Evolutionary conservation across 2,113 vertebrate genomes (phyloP).

Genomic region (Myodes glareolus): DNA sequence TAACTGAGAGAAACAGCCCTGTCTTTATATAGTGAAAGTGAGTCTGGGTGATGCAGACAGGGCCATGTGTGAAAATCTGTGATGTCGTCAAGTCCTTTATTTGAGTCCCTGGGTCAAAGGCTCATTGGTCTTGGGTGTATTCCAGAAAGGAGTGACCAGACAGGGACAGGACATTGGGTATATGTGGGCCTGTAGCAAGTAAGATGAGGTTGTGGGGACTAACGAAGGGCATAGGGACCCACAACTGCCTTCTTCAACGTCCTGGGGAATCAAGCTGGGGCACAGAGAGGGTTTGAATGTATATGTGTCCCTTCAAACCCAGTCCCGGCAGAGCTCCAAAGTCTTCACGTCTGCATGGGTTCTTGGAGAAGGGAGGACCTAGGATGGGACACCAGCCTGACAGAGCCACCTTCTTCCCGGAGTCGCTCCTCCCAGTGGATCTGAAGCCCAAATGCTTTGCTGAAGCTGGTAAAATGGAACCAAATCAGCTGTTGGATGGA

Average conservation of each 20-base stretch:
- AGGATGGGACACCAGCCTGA: neutral
- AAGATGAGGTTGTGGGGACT: neutral
- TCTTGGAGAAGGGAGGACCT: no score
- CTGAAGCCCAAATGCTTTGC: conserved; percentile 95
- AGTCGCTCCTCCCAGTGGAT: neutral
- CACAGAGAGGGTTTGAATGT: accelerated
- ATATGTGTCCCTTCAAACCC: neutral
- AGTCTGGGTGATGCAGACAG: neutral
- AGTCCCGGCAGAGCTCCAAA: conserved; percentile 60
- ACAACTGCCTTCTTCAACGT: neutral
- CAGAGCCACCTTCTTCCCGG: neutral
- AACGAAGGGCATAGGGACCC: no score
- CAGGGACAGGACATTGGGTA: neutral
- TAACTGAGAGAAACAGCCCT: no score
- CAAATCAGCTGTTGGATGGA: conserved; percentile 99
- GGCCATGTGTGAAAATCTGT: no score
- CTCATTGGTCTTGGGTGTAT: neutral
- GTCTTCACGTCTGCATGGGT: neutral
- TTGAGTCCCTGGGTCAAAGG: accelerated
- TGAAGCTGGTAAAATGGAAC: conserved; percentile 99
- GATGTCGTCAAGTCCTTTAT: neutral
- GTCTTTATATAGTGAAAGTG: neutral
- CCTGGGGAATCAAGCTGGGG: neutral
- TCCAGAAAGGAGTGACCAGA: neutral
- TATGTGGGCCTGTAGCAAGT: accelerated